Evolutionary conservation across 2,888 invertebrate species (phyloP).

Genomic region (Pardosa pseudoannulata): DNA sequence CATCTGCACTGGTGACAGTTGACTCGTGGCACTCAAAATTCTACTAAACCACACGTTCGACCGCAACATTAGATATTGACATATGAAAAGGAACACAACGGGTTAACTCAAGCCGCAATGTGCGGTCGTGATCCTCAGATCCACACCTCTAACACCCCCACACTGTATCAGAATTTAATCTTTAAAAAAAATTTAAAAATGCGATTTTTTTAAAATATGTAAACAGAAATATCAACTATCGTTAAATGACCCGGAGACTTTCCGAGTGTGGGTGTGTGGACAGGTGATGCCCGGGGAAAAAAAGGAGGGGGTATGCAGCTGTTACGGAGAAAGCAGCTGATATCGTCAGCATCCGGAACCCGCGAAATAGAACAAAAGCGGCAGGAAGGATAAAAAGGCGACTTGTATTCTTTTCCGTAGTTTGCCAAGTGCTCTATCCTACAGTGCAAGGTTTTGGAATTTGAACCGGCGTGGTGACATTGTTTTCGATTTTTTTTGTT

Average conservation of each 20-base stretch:
- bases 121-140: too few species aligned
- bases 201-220: not conserved
- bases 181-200: too few species aligned
- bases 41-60: too few species aligned
- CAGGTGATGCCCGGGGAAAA: conserved; percentile 59
- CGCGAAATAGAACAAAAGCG: conserved; percentile 68
- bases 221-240: not conserved
- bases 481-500: not conserved
- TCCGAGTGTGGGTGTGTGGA: conserved; percentile 59
- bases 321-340: conserved; percentile 53
- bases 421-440: conserved; percentile 31
- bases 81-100: too few species aligned
- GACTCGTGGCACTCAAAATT: too few species aligned
- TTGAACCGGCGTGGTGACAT: not conserved
- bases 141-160: too few species aligned
- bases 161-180: too few species aligned
- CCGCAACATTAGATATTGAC: too few species aligned
- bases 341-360: conserved; percentile 57
- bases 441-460: not conserved
- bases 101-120: too few species aligned
- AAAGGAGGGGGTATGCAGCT: conserved; percentile 60
- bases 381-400: conserved; percentile 23
- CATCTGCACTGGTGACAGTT: too few species aligned
- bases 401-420: conserved; percentile 59
- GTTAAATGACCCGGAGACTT: conserved; percentile 56